phyloP scores from a whole-genome alignment of 2,888 invertebrate genomes.

The Xanthorhoe spadicearia region DNA sequence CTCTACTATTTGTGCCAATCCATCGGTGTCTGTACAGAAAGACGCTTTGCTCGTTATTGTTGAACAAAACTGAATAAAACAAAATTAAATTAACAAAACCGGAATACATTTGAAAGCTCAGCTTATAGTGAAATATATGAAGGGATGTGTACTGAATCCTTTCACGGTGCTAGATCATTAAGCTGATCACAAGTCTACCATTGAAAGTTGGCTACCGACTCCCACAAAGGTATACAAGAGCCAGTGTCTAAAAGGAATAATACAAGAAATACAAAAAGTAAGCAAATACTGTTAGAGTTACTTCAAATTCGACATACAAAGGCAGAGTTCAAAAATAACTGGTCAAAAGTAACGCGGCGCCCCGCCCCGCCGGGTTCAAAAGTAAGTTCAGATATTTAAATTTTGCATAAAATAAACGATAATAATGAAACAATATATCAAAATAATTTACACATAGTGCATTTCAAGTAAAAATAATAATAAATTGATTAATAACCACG shows the following conservation, averaged over 20 bases:
- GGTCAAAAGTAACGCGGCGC: conserved; percentile 53
- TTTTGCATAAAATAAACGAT: conserved; percentile 2
- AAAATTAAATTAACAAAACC: conserved; percentile 14
- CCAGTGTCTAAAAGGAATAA: not conserved
- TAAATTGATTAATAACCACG: conserved; percentile 51
- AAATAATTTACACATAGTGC: conserved; percentile 48
- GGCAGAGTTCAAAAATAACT: not conserved
- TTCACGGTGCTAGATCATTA: not conserved
- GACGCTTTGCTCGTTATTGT: conserved; percentile 40
- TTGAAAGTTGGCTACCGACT: not conserved
- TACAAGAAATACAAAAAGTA: not conserved
- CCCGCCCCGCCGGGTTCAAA: conserved; percentile 57
- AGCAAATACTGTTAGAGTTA: not conserved
- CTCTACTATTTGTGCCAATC: conserved; percentile 69
- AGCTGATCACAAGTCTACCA: not conserved
- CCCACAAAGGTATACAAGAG: not conserved
- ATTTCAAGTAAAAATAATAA: conserved; percentile 44
- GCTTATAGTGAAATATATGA: not conserved
- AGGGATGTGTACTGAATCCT: not conserved
- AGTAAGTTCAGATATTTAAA: not conserved
- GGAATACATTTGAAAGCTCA: conserved; percentile 2
- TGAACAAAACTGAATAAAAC: conserved; percentile 42
- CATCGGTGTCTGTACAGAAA: conserved; percentile 61
- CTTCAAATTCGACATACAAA: not conserved
- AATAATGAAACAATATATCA: conserved; percentile 41